Percentiles rank a stretch among this genome's conserved stretches.
These are phyloP conservation scores for Heliornis fulica DNA, from an alignment of 2,113 vertebrate species.

Conservation along the genomic window DNA sequence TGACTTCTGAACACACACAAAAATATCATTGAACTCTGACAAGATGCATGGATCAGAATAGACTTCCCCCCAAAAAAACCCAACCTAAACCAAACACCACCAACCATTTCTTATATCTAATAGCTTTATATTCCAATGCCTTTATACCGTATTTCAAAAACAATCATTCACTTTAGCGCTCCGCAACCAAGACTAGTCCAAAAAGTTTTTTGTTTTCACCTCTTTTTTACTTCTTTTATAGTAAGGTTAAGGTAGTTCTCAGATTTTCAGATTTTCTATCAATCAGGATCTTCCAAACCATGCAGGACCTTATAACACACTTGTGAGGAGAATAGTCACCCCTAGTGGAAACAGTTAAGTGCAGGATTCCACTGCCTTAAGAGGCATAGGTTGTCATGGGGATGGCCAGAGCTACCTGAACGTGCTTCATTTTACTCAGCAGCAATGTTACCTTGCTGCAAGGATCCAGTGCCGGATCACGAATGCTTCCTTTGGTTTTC, in stretches of 20 bases:
- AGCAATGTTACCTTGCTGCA: not conserved
- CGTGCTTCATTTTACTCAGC: not conserved
- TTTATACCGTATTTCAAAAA: not conserved
- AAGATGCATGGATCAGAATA: not conserved
- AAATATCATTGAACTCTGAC: not conserved
- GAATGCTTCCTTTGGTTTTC: not conserved
- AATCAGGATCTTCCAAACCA: not conserved
- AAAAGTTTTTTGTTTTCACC: not conserved
- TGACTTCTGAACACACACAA: not conserved
- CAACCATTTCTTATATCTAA: not conserved
- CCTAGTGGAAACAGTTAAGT: not conserved
- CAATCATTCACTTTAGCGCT: not conserved
- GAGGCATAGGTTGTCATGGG: constrained; percentile 15
- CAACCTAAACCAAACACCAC: accelerated
- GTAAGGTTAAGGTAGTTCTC: not conserved
- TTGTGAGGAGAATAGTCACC: not conserved
- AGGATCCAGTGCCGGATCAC: not conserved
- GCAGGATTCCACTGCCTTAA: not conserved
- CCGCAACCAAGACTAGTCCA: not conserved
- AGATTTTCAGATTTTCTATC: not conserved
- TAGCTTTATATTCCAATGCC: not conserved
- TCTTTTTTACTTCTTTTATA: not conserved
- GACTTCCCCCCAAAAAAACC: not conserved
- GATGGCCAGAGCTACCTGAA: not conserved
- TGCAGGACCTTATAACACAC: not conserved